These are phyloP conservation scores for Meloidogyne hapla DNA, from an alignment of 1,140 invertebrate genomes.

Conservation along the genomic window DNA sequence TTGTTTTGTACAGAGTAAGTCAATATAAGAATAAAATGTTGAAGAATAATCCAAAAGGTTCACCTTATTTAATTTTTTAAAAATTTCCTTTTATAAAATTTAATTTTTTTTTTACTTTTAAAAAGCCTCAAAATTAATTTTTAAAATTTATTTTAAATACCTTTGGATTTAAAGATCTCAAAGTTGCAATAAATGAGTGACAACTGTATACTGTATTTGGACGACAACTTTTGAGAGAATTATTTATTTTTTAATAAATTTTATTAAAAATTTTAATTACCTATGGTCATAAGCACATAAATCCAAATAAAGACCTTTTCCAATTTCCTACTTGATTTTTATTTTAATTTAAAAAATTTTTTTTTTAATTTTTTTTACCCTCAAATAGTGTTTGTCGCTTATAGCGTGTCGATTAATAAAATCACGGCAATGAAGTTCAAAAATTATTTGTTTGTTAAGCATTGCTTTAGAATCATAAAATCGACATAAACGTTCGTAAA, in stretches of 20 bases:
- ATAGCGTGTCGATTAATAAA: conserved; percentile 64
- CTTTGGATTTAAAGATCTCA: conserved; percentile 41
- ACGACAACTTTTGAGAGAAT: conserved; percentile 43
- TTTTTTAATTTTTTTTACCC: conserved; percentile 39
- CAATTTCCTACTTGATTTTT: conserved; percentile 55
- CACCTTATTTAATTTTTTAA: conserved; percentile 3
- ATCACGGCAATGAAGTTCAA: conserved; percentile 62
- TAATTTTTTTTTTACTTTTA: too few relatives aligned
- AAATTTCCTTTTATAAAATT: too few relatives aligned
- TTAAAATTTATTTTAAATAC: not conserved
- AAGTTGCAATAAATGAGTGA: conserved; percentile 53
- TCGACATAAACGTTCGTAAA: conserved; percentile 48
- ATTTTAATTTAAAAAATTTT: conserved; percentile 21
- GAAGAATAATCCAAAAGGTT: conserved; percentile 46
- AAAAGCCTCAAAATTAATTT: too few relatives aligned
- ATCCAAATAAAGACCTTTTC: conserved; percentile 63
- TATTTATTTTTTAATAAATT: not conserved
- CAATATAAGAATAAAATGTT: conserved; percentile 62
- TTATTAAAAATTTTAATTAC: not conserved
- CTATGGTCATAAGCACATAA: conserved; percentile 57
- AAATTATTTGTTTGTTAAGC: conserved; percentile 50
- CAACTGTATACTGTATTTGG: conserved; percentile 58
- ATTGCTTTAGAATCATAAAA: conserved; percentile 57
- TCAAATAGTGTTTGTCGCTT: conserved; percentile 55
- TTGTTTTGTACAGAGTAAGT: conserved; percentile 52